Conservation (phyloP, 2,797 vertebrate genomes). For the Ara ararauna region DNA sequence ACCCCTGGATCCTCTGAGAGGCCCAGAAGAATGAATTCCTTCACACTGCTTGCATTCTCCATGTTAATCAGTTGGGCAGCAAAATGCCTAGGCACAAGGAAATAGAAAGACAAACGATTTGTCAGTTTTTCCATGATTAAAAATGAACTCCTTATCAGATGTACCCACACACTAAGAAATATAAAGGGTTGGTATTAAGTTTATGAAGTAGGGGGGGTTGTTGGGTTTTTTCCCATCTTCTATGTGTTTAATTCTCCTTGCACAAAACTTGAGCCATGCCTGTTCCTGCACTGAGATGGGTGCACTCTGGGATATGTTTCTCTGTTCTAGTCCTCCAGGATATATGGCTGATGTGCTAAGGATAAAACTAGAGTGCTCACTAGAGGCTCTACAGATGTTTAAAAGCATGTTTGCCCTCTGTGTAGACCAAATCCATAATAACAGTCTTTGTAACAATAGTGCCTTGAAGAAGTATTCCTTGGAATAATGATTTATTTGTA, state of each 20-base stretch:
- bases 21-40: slow-evolving; percentile 17
- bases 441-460: neutral
- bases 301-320: neutral
- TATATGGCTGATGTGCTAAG: neutral
- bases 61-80: accelerated
- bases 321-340: neutral
- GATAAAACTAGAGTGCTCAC: neutral
- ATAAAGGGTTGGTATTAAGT: neutral
- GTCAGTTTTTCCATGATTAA: neutral
- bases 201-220: neutral
- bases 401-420: neutral
- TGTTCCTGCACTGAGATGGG: neutral
- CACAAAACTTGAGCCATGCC: neutral
- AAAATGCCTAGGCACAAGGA: neutral
- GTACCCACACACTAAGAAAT: neutral
- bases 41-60: neutral
- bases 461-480: neutral
- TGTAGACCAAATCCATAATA: neutral
- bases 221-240: accelerated
- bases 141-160: neutral
- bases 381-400: neutral
- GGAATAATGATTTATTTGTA: neutral
- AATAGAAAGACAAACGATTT: neutral
- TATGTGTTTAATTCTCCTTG: neutral
- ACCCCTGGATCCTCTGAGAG: neutral